Evolutionary conservation across 2,888 invertebrate species (phyloP).

Genomic region (Meiosimyza platycephala): DNA sequence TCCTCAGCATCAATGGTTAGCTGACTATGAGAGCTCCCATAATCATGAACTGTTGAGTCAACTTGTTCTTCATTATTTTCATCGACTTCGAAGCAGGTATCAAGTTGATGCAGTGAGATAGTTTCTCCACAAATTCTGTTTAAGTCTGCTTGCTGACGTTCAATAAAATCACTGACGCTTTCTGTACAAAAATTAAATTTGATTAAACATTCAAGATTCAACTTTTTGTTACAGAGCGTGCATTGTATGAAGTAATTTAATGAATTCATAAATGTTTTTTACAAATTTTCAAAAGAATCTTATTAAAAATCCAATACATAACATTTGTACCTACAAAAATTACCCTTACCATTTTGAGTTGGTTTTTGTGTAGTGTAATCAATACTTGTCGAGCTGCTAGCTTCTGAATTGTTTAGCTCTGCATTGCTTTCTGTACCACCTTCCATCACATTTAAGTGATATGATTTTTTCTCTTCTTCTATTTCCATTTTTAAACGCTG

Average conservation of each 20-base stretch:
- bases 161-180: slow-evolving; percentile 9
- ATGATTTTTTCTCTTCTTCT: slow-evolving; percentile 46
- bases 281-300: neutral
- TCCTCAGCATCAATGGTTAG: slow-evolving; percentile 22
- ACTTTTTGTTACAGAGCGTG: neutral
- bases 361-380: neutral
- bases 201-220: neutral
- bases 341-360: neutral
- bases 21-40: neutral
- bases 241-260: neutral
- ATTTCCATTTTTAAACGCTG: slow-evolving; percentile 49
- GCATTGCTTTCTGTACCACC: slow-evolving; percentile 36
- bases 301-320: neutral
- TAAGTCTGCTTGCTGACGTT: slow-evolving; percentile 9
- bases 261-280: too few relatives aligned
- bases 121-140: slow-evolving; percentile 1
- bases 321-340: neutral
- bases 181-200: too few relatives aligned
- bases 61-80: slow-evolving; percentile 35
- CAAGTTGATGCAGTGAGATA: slow-evolving; percentile 24
- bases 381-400: slow-evolving; percentile 10
- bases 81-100: slow-evolving; percentile 42
- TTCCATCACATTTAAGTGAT: slow-evolving; percentile 43
- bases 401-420: neutral
- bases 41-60: neutral